These are phyloP conservation scores for Pandemis cinnamomeana DNA, from an alignment of 2,888 invertebrate species.

Conservation along the genomic window DNA sequence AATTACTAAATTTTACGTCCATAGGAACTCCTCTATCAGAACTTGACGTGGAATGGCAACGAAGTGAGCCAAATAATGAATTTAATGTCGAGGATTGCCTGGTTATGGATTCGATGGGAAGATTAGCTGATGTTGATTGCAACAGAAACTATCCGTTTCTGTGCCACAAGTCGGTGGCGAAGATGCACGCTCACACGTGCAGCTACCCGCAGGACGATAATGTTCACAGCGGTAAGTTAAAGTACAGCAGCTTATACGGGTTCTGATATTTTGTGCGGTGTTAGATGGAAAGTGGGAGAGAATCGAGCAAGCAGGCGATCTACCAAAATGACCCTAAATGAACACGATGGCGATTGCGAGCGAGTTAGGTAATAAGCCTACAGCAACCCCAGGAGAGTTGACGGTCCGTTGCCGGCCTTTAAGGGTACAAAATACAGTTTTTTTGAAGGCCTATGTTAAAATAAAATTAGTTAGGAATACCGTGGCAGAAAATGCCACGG, in stretches of 20 bases:
- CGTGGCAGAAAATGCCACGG: too few species aligned
- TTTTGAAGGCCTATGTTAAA: too few species aligned
- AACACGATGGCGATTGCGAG: too few species aligned
- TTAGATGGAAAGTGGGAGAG: too few species aligned
- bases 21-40: neutral
- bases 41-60: neutral
- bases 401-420: too few species aligned
- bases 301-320: too few species aligned
- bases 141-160: neutral
- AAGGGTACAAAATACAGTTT: too few species aligned
- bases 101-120: neutral
- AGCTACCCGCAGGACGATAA: neutral
- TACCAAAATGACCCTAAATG: too few species aligned
- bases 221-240: neutral
- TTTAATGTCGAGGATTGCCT: neutral
- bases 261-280: too few species aligned
- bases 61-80: neutral
- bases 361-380: too few species aligned
- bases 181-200: neutral
- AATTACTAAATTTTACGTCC: neutral
- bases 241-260: neutral
- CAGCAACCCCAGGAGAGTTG: too few species aligned
- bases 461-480: too few species aligned
- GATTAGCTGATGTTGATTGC: neutral
- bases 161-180: neutral